Evolutionary conservation across 2,113 vertebrate species (phyloP).

Genomic region (Strix aluco): DNA sequence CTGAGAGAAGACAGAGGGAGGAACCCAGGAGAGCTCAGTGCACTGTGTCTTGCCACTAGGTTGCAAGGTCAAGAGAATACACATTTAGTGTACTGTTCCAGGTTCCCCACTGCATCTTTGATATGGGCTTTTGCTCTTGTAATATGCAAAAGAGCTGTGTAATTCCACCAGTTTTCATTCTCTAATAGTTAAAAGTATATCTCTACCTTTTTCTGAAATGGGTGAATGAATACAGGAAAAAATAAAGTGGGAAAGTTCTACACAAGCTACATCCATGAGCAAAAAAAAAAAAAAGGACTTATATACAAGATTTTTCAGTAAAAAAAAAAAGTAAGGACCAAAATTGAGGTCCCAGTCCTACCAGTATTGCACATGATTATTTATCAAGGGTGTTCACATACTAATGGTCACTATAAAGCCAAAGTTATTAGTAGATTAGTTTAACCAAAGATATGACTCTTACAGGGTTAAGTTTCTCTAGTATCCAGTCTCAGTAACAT

Average conservation of each 20-base stretch:
- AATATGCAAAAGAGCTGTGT: not conserved
- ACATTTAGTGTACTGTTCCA: not conserved
- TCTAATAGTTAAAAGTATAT: not conserved
- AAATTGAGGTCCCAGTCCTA: not conserved
- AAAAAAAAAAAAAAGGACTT: not conserved
- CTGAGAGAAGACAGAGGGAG: not conserved
- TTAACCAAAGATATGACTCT: not conserved
- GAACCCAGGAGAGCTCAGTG: not conserved
- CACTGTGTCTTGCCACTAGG: not conserved
- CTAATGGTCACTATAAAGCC: not conserved
- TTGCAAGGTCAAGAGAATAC: not conserved
- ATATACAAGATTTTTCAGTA: not conserved
- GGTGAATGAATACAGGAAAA: not conserved
- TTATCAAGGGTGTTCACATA: not conserved
- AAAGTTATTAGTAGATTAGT: not conserved
- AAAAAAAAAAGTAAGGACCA: not conserved
- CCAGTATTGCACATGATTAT: not conserved
- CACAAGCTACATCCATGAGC: not conserved
- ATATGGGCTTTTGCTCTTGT: not conserved
- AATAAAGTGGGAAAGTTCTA: not conserved
- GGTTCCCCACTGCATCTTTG: not conserved
- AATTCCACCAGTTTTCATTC: not conserved
- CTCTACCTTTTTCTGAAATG: not conserved
- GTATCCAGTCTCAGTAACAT: not conserved
- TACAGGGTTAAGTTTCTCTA: not conserved